Percentiles rank a stretch among this genome's conserved stretches.
Conservation (phyloP, 2,113 vertebrate species). For the Trinectes maculatus region DNA sequence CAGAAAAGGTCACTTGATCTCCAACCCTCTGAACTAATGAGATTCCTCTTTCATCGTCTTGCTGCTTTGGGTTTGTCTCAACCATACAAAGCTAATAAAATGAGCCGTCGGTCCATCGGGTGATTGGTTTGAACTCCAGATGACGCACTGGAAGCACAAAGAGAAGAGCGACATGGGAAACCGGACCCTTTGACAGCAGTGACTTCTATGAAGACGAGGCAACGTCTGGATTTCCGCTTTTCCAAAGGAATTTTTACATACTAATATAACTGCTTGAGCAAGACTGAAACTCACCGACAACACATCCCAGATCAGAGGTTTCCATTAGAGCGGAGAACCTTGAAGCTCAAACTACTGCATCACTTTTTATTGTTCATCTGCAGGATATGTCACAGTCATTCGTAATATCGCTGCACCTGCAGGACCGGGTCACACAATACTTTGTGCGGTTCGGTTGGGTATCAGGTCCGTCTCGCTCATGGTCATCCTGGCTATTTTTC, state of each 20-base stretch:
- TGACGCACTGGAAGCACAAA: conserved; percentile 17
- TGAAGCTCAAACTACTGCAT: conserved; percentile 7
- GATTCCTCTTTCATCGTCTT: conserved; percentile 18
- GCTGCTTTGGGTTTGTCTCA: conserved; percentile 28
- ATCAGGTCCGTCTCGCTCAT: conserved; percentile 58
- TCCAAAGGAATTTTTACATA: conserved; percentile 17
- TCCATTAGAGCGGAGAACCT: conserved; percentile 20
- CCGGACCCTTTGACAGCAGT: conserved; percentile 28
- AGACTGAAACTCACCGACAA: conserved; percentile 16
- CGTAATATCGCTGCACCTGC: conserved; percentile 57
- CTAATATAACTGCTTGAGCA: conserved; percentile 4
- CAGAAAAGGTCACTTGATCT: conserved; percentile 36
- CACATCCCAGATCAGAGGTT: conserved; percentile 17
- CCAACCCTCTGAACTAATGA: conserved; percentile 19
- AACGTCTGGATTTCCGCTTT: conserved; percentile 14
- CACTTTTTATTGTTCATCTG: conserved; percentile 22
- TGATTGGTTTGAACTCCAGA: conserved; percentile 1
- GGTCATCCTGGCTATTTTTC: conserved; percentile 67
- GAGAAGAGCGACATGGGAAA: conserved; percentile 20
- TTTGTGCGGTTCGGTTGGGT: conserved; percentile 30
- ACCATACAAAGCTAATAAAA: conserved; percentile 12
- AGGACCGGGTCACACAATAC: conserved; percentile 49
- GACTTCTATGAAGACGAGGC: conserved; percentile 15
- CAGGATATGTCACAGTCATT: conserved; percentile 35
- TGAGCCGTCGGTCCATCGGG: not conserved